These are phyloP conservation scores for Zosterops hypoxanthus DNA, from an alignment of 2,113 vertebrate genomes.

Conservation along the genomic window DNA sequence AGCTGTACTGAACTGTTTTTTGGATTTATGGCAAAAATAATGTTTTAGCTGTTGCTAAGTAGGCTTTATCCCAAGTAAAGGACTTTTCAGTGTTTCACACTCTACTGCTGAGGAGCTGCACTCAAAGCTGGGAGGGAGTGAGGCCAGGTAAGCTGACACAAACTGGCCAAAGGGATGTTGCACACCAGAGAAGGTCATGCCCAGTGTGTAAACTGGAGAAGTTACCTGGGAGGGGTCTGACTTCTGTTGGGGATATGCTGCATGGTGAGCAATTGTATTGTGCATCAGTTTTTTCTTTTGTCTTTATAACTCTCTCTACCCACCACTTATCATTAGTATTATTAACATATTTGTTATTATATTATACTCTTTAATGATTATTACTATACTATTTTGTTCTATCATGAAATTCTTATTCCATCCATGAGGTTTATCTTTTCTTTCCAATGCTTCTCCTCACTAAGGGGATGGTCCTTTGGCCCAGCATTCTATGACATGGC, in stretches of 20 bases:
- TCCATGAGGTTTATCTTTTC: not conserved
- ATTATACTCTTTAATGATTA: not conserved
- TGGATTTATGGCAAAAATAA: not conserved
- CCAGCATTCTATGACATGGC: too few species aligned
- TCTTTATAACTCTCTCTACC: not conserved
- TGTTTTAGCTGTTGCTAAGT: not conserved
- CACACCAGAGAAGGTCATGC: not conserved
- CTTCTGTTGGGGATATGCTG: not conserved
- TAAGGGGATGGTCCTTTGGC: not conserved
- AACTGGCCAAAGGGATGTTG: not conserved
- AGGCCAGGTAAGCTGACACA: not conserved
- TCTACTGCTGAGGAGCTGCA: not conserved
- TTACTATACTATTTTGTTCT: not conserved
- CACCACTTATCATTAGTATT: not conserved
- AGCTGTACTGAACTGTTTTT: not conserved
- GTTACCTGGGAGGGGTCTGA: not conserved
- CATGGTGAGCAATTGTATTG: rapidly evolving
- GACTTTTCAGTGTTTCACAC: not conserved
- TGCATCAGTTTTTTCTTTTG: not conserved
- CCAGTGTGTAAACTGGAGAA: not conserved
- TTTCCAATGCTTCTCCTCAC: not conserved
- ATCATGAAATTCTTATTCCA: not conserved
- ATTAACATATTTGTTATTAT: too few species aligned
- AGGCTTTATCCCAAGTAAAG: not conserved
- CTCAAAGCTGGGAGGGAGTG: not conserved